Conservation (phyloP, 2,113 vertebrate species). For the Climacteris rufus region DNA sequence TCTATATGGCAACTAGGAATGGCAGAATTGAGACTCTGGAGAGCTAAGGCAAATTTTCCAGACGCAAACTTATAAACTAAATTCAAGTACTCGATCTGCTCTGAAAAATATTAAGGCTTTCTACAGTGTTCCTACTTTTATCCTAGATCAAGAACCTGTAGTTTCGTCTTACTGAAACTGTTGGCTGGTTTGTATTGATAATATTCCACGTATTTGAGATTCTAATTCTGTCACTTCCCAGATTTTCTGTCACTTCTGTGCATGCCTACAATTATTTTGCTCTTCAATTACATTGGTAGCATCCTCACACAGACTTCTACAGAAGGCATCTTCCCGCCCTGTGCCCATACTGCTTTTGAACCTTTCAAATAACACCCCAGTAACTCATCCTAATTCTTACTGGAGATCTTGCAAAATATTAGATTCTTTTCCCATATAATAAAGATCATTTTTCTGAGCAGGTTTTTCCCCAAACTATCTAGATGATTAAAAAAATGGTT, state of each 20-base stretch:
- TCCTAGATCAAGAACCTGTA: background rate
- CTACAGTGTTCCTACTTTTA: background rate
- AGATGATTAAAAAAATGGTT: background rate
- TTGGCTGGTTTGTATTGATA: background rate
- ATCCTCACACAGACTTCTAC: background rate
- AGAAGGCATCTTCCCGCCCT: background rate
- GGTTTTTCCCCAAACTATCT: background rate
- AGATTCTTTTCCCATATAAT: accelerated
- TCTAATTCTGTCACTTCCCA: background rate
- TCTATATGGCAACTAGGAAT: background rate
- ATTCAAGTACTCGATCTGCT: background rate
- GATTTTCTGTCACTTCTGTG: background rate
- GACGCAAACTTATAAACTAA: background rate
- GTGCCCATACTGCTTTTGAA: background rate
- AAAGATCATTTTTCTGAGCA: background rate
- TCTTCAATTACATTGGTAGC: background rate
- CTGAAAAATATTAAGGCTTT: background rate
- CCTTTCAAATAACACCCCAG: background rate
- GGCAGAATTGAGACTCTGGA: background rate
- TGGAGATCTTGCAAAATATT: background rate
- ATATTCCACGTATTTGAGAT: background rate
- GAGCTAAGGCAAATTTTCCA: background rate
- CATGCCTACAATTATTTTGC: background rate
- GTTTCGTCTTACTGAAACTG: background rate
- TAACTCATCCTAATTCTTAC: background rate